Conservation (phyloP, 2,888 invertebrate species). For the Gasteruption jaculator region DNA sequence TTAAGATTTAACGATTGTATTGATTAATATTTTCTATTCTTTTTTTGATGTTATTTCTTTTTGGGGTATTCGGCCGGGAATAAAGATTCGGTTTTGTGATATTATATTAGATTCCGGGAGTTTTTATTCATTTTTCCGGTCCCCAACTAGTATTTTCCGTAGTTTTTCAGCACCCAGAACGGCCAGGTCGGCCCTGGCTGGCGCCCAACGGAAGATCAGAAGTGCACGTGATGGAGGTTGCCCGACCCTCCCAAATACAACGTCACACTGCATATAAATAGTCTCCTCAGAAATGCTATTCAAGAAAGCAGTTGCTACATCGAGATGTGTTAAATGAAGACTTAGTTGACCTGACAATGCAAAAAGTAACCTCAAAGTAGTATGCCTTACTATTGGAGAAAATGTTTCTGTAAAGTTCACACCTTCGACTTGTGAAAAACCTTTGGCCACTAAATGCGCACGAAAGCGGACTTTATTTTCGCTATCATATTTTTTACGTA, state of each 20-base stretch:
- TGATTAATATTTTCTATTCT: not conserved
- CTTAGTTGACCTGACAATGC: slow-evolving; percentile 10
- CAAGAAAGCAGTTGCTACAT: slow-evolving; percentile 16
- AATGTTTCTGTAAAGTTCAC: slow-evolving; percentile 15
- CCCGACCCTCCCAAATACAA: too few species aligned
- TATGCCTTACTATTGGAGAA: slow-evolving; percentile 16
- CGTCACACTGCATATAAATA: slow-evolving; percentile 6
- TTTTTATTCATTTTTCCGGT: too few species aligned
- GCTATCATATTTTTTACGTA: slow-evolving; percentile 9
- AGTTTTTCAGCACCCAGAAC: too few species aligned
- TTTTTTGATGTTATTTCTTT: too few species aligned
- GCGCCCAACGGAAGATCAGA: too few species aligned
- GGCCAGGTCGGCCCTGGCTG: too few species aligned
- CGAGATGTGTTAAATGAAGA: slow-evolving; percentile 9
- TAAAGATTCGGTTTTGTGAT: too few species aligned
- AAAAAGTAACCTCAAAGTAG: slow-evolving; percentile 13
- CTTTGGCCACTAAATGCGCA: slow-evolving; percentile 20
- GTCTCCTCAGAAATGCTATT: slow-evolving; percentile 10
- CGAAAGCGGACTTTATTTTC: slow-evolving; percentile 5
- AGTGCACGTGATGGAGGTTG: too few species aligned
- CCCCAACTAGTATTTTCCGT: too few species aligned
- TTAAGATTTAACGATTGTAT: too few species aligned
- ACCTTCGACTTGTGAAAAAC: slow-evolving; percentile 12
- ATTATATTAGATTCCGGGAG: too few species aligned
- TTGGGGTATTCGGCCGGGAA: too few species aligned